Evolutionary conservation across 2,888 invertebrate genomes (phyloP).

Genomic region (Protonemura montana): DNA sequence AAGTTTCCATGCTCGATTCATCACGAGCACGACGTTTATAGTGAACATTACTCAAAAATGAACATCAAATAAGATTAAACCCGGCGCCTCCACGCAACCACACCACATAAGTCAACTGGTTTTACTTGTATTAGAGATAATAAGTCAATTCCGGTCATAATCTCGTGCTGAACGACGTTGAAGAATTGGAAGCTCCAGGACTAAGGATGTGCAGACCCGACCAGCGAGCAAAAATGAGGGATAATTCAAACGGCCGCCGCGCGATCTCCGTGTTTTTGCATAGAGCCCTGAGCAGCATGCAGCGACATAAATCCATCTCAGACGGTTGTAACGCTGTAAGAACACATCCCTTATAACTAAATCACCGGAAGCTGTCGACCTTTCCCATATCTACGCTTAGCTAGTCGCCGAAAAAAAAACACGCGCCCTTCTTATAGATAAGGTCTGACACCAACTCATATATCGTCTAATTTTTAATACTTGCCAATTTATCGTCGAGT

Average conservation of each 20-base stretch:
- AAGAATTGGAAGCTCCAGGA: neutral
- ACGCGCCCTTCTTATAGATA: constrained; percentile 12
- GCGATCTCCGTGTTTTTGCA: neutral
- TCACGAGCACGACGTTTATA: neutral
- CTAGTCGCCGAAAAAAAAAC: neutral
- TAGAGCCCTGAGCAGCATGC: neutral
- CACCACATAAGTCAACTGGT: neutral
- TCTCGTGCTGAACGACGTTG: neutral
- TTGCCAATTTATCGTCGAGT: constrained; percentile 35
- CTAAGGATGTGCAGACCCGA: neutral
- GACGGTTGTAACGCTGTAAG: constrained; percentile 1
- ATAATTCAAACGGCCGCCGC: constrained; percentile 16
- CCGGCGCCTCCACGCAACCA: neutral
- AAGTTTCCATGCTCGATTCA: neutral
- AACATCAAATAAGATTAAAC: neutral
- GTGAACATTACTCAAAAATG: constrained; percentile 7
- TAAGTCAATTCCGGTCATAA: neutral
- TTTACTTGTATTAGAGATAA: neutral
- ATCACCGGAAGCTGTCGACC: constrained; percentile 1
- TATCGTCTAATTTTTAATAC: constrained; percentile 40
- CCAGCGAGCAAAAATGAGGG: neutral
- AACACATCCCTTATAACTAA: constrained; percentile 29
- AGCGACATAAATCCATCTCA: constrained; percentile 27
- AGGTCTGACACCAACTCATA: constrained; percentile 24
- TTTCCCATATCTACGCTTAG: neutral